Conservation (phyloP, 2,797 vertebrate species). For the Anguilla obscura region DNA sequence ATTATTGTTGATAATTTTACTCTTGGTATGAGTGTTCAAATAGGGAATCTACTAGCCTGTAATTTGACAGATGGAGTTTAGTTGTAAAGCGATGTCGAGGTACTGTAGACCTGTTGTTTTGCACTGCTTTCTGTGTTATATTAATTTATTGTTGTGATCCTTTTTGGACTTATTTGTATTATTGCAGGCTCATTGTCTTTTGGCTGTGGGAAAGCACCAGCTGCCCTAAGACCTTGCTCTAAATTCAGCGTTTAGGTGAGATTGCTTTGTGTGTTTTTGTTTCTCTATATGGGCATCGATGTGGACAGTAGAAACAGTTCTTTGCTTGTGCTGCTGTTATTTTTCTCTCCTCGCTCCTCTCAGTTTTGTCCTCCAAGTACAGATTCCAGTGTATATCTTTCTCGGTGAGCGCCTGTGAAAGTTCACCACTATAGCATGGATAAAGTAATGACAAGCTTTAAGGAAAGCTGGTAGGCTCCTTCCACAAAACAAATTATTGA, state of each 20-base stretch:
- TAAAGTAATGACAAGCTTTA: background rate
- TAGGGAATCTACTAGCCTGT: background rate
- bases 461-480: background rate
- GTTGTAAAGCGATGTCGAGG: background rate
- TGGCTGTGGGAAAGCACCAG: background rate
- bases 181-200: background rate
- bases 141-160: slow-evolving; percentile 11
- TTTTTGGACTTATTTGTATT: background rate
- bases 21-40: background rate
- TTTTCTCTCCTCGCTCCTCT: background rate
- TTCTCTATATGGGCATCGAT: background rate
- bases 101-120: slow-evolving; percentile 10
- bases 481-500: background rate
- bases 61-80: background rate
- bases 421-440: background rate
- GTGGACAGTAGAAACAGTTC: background rate
- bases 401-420: background rate
- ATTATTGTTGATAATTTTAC: background rate
- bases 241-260: background rate
- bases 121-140: slow-evolving; percentile 29
- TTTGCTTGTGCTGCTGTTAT: background rate
- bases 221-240: background rate
- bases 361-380: background rate
- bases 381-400: background rate
- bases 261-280: background rate